phyloP scores from a whole-genome alignment of 2,113 vertebrate species.

The Equus przewalskii region DNA sequence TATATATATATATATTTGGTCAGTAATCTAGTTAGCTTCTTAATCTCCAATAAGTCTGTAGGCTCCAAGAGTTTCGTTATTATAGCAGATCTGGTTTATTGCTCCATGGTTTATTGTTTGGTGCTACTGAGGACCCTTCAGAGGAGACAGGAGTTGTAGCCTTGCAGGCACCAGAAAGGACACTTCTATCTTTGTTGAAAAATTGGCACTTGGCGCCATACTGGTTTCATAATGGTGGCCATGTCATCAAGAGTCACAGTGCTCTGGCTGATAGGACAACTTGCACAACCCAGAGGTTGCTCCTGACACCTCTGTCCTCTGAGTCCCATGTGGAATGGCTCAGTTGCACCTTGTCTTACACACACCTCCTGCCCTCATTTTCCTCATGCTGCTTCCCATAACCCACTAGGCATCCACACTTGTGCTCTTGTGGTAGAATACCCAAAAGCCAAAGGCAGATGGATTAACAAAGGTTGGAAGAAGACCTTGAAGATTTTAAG shows the following conservation, averaged over 20 bases:
- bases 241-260: too few relatives aligned
- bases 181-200: not conserved
- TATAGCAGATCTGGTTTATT: too few relatives aligned
- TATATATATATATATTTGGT: not conserved
- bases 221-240: not conserved
- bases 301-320: rapidly evolving
- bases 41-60: too few relatives aligned
- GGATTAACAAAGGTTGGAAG: too few relatives aligned
- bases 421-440: not conserved
- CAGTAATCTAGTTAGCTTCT: not conserved
- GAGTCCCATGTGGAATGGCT: not conserved
- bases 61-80: not conserved
- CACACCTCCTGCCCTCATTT: too few relatives aligned
- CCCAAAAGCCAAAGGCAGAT: not conserved
- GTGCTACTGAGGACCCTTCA: not conserved
- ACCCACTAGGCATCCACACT: rapidly evolving
- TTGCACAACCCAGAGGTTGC: rapidly evolving
- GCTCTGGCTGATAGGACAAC: not conserved
- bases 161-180: not conserved
- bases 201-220: rapidly evolving
- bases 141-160: not conserved
- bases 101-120: not conserved
- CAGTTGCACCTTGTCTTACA: rapidly evolving
- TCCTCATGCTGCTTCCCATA: not conserved
- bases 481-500: not conserved